Base-by-base conservation (phyloP, 2,888 invertebrate species). In the Himalopsyche tibetana region DNA sequence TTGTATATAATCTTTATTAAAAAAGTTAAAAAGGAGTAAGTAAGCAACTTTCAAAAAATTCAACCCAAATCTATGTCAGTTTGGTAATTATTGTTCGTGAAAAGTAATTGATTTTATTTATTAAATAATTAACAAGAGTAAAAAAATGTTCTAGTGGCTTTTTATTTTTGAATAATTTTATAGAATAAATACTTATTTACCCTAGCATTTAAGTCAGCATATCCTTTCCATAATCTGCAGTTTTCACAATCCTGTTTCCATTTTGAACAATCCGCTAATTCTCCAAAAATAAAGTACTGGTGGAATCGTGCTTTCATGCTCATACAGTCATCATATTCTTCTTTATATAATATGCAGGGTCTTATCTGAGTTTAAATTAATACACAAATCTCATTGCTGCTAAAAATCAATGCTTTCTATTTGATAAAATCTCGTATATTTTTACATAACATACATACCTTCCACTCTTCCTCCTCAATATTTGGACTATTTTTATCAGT, bases 241-340 rank as follows among this genome's bases (percentile, higher is more conserved):
- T 96, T 97, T 4, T 95, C 91, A 89, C 95, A 95, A 91, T 98
- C 97, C 84, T 92, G 93, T 89, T 96, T 94, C 98, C 98, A 98
- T 89, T 95, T 95, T 4, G 93, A 92, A 90, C 98, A 98, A 90
- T 98, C 96, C 9, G 94, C 84, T 0, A 92, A 91, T 90, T 96
- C 92, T 0, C 98, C 98, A 91, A 93, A 93, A 86, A 98, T 94
- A 90, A 97, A 98, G 90, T 97, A 96, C 91, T 98, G 98, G 90
- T 98, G 96, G 89, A 98, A 97, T 89, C 97, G 93, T 0, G 94
- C 96, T 91, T 92, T 95, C 36, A 96, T 92, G 89, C 96, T 95
- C 83, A 92, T 95, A 90, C 98, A 98, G 89, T 98, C 97, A 38
- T 93, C 93, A 90, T 96, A 97, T 92, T 98, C 98, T 84, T 95